Conservation (phyloP, 2,113 vertebrate species). For the Spilogale gracilis region DNA sequence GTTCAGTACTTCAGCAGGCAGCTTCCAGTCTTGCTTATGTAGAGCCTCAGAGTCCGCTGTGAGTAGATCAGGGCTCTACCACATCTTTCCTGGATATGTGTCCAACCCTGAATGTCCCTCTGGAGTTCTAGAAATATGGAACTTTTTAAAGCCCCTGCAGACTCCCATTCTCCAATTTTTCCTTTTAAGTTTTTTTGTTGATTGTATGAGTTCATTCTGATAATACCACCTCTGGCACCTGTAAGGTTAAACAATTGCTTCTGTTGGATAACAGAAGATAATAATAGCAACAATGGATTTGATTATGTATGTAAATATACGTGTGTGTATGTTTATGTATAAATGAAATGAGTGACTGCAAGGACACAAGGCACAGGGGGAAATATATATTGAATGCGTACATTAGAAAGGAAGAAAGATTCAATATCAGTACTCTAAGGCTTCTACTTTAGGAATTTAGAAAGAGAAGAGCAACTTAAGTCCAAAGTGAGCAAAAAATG, state of each 20-base stretch:
- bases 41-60: background rate
- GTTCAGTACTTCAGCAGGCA: background rate
- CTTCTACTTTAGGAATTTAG: background rate
- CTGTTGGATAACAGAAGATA: background rate
- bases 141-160: background rate
- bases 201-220: background rate
- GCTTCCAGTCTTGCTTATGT: background rate
- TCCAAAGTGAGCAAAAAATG: background rate
- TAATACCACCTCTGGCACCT: background rate
- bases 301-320: background rate
- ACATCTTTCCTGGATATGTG: background rate
- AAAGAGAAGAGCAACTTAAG: background rate
- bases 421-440: background rate
- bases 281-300: background rate
- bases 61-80: background rate
- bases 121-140: background rate
- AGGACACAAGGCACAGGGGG: background rate
- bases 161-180: background rate
- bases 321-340: background rate
- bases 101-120: background rate
- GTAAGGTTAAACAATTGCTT: background rate
- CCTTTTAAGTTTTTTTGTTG: conserved; percentile 7
- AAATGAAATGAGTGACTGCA: background rate
- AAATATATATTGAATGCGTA: background rate
- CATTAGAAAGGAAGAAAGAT: background rate